Conservation (phyloP, 2,888 invertebrate genomes). For the Eulithis testata region DNA sequence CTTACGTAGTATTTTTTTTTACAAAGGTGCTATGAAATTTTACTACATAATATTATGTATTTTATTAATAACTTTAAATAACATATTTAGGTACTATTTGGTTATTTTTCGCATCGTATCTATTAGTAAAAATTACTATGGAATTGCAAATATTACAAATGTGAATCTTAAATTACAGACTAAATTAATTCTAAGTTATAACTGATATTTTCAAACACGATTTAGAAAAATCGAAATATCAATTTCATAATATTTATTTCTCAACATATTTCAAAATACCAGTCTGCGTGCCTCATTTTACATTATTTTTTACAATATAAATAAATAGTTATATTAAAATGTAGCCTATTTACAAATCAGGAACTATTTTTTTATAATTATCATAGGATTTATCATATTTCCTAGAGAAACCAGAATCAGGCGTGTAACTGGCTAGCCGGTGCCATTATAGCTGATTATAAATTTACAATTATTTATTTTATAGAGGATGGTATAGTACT, state of each 20-base stretch:
- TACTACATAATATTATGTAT: no score
- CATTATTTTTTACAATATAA: conserved; percentile 21
- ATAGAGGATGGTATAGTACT: no score
- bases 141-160: neutral
- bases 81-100: conserved; percentile 6
- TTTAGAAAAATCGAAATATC: neutral
- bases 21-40: neutral
- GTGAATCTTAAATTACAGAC: neutral
- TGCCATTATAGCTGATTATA: no score
- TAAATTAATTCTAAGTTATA: neutral
- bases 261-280: neutral
- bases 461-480: no score
- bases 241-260: no score
- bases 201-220: neutral
- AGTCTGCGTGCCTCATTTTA: conserved; percentile 11
- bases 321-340: conserved; percentile 29
- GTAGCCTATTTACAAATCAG: conserved; percentile 31
- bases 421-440: conserved; percentile 1
- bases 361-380: conserved; percentile 30
- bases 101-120: conserved; percentile 8
- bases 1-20: neutral
- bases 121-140: neutral
- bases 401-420: conserved; percentile 11
- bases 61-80: neutral
- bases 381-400: conserved; percentile 25